Evolutionary conservation across 1,140 invertebrate genomes (phyloP).

Genomic region (Cydia amplana): DNA sequence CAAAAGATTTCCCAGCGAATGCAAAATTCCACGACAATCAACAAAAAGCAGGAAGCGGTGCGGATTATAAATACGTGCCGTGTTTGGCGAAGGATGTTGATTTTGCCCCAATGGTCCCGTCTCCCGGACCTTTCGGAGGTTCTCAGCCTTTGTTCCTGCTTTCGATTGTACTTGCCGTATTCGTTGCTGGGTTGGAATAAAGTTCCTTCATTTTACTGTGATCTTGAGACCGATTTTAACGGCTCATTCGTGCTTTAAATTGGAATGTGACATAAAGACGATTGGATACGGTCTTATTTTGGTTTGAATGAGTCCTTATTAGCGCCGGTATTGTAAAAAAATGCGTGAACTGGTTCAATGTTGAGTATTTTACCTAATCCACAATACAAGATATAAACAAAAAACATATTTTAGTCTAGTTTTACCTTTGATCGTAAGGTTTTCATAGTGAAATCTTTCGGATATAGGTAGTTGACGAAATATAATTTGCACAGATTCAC

Average conservation of each 20-base stretch:
- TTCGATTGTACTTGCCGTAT: constrained; percentile 55
- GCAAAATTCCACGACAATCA: constrained; percentile 59
- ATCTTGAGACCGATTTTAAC: constrained; percentile 1
- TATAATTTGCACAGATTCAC: too few species aligned
- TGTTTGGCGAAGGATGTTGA: constrained; percentile 65
- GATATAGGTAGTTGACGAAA: too few species aligned
- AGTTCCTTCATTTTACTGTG: neutral
- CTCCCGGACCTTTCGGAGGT: constrained; percentile 41
- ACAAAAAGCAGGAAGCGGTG: constrained; percentile 72
- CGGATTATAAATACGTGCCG: constrained; percentile 72
- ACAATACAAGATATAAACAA: too few species aligned
- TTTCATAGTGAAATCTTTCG: too few species aligned
- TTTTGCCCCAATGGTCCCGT: constrained; percentile 55
- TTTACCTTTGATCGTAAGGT: too few species aligned
- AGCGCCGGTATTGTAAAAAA: too few species aligned
- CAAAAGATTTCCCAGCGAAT: constrained; percentile 47
- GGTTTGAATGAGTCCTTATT: neutral
- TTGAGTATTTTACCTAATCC: too few species aligned
- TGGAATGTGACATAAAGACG: neutral
- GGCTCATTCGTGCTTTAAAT: neutral
- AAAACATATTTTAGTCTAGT: too few species aligned
- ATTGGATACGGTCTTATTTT: neutral
- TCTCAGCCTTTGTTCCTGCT: constrained; percentile 56
- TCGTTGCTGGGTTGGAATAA: constrained; percentile 22
- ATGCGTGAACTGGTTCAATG: too few species aligned